Conservation (phyloP, 2,797 vertebrate genomes). For the Coregonus suidteri region DNA sequence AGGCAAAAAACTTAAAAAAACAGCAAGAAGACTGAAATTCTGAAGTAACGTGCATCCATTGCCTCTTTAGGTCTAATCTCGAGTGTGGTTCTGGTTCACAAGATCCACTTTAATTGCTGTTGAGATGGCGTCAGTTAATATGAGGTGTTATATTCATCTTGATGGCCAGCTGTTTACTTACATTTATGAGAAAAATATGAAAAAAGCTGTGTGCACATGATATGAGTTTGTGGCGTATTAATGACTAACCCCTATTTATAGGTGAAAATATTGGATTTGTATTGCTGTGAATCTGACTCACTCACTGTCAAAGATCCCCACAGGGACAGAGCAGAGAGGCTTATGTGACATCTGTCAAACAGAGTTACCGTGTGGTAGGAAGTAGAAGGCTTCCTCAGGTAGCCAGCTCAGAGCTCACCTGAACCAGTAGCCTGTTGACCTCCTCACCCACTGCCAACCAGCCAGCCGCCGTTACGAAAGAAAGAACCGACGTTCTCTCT, state of each 20-base stretch:
- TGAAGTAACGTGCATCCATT: neutral
- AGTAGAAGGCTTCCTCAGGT: constrained; percentile 1
- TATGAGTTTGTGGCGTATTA: neutral
- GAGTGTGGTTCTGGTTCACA: neutral
- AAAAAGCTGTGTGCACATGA: neutral
- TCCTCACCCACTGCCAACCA: constrained; percentile 21
- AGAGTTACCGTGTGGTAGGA: neutral
- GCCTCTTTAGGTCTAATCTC: neutral
- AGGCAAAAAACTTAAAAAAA: neutral
- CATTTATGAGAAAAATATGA: neutral
- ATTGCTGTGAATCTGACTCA: too few relatives aligned
- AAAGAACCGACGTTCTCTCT: constrained; percentile 22
- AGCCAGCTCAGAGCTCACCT: neutral
- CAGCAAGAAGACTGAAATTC: neutral
- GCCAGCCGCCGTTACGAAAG: constrained; percentile 14
- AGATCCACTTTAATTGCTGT: neutral
- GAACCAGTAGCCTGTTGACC: constrained; percentile 6
- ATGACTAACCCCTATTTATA: neutral
- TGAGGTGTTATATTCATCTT: neutral
- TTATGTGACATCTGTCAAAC: neutral
- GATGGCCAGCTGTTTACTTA: neutral
- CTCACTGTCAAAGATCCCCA: neutral
- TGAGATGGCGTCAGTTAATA: constrained; percentile 59
- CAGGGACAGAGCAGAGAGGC: constrained; percentile 73
- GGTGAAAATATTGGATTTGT: too few relatives aligned